Conservation (phyloP, 2,797 vertebrate genomes). For the Gambusia yucatana region DNA sequence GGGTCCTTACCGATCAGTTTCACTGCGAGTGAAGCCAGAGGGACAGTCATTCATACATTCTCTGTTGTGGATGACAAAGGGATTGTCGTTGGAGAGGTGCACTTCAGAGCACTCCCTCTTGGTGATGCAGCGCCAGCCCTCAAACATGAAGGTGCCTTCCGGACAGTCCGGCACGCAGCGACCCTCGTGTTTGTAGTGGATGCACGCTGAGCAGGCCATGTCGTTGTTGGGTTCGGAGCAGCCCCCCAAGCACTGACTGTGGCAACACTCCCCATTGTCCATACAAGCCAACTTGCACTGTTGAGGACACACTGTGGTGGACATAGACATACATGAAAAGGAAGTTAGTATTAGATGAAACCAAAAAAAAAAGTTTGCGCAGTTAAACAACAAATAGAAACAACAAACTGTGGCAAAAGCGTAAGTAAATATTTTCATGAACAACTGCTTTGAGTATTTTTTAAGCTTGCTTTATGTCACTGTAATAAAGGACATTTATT, state of each 20-base stretch:
- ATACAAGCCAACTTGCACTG: slow-evolving; percentile 90
- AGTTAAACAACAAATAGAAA: background rate
- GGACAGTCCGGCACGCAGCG: slow-evolving; percentile 91
- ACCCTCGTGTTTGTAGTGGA: slow-evolving; percentile 90
- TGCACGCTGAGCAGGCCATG: slow-evolving; percentile 90
- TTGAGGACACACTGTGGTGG: slow-evolving; percentile 88
- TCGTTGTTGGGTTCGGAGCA: slow-evolving; percentile 87
- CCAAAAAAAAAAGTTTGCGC: background rate
- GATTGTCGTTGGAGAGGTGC: slow-evolving; percentile 80
- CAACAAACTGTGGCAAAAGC: background rate
- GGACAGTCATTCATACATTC: slow-evolving; percentile 96
- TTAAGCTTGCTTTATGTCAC: background rate
- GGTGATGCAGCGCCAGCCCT: slow-evolving; percentile 97
- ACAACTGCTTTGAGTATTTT: background rate
- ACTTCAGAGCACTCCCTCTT: slow-evolving; percentile 89
- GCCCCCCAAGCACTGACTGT: slow-evolving; percentile 93
- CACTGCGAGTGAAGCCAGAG: slow-evolving; percentile 91
- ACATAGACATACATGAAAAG: slow-evolving; percentile 41
- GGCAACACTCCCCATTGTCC: slow-evolving; percentile 90
- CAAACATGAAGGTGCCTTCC: slow-evolving; percentile 90
- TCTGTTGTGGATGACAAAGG: slow-evolving; percentile 93
- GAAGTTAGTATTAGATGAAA: background rate
- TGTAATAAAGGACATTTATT: background rate
- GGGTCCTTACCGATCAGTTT: slow-evolving; percentile 86
- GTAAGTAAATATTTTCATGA: background rate